Evolutionary conservation across 2,113 vertebrate species (phyloP).

Genomic region (Callipepla squamata): DNA sequence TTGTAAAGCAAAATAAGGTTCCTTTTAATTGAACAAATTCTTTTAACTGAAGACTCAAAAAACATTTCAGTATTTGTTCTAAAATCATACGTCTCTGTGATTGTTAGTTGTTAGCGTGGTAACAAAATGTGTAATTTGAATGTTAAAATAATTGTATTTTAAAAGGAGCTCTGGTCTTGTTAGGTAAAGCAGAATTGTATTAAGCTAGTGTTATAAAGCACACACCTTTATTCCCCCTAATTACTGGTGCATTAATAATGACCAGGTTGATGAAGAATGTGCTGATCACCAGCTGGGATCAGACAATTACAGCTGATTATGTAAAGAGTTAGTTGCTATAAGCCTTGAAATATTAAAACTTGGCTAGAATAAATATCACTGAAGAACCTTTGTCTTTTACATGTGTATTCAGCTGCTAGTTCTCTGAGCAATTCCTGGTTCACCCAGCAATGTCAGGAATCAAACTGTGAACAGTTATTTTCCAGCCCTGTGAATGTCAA

Average conservation of each 20-base stretch:
- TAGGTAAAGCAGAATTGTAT: slow-evolving; percentile 45
- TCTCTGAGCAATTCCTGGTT: slow-evolving; percentile 57
- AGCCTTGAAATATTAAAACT: slow-evolving; percentile 69
- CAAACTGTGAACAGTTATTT: slow-evolving; percentile 66
- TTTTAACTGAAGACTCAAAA: background rate
- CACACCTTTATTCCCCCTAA: slow-evolving; percentile 52
- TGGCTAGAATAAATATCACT: slow-evolving; percentile 63
- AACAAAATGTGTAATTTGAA: slow-evolving; percentile 56
- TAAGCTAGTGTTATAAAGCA: slow-evolving; percentile 41
- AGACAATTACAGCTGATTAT: slow-evolving; percentile 61
- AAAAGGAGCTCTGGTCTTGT: slow-evolving; percentile 42
- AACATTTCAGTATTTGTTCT: background rate
- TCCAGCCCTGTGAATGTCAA: slow-evolving; percentile 55
- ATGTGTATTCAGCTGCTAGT: slow-evolving; percentile 57
- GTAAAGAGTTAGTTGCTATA: slow-evolving; percentile 60
- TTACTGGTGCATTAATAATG: slow-evolving; percentile 66
- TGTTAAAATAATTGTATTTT: slow-evolving; percentile 66
- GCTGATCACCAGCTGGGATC: slow-evolving; percentile 64
- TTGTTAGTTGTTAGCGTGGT: slow-evolving; percentile 6
- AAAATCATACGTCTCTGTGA: slow-evolving; percentile 8
- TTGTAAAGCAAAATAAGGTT: slow-evolving; percentile 62
- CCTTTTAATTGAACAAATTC: background rate
- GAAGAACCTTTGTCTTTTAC: slow-evolving; percentile 69
- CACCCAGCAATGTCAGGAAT: slow-evolving; percentile 13
- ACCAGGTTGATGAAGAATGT: slow-evolving; percentile 64